Conservation (phyloP, 2,888 invertebrate genomes). For the Stegana nigrithorax region DNA sequence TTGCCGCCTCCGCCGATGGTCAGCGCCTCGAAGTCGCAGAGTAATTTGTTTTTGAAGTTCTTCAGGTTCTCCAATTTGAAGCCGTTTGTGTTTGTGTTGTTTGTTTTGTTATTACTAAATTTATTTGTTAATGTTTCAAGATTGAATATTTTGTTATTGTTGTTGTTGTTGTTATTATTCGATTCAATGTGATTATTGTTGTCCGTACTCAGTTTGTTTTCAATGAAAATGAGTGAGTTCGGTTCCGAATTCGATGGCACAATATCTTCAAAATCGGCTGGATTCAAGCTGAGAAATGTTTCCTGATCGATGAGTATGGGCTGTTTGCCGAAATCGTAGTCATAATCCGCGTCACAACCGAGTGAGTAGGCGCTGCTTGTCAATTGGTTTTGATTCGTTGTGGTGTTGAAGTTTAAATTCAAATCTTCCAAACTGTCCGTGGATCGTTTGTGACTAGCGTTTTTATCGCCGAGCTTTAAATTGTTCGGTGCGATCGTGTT, state of each 20-base stretch:
- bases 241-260: slow-evolving; percentile 64
- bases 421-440: slow-evolving; percentile 67
- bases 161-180: slow-evolving; percentile 49
- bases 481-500: slow-evolving; percentile 29
- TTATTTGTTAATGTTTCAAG: slow-evolving; percentile 64
- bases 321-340: slow-evolving; percentile 55
- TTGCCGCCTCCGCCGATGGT: slow-evolving; percentile 23
- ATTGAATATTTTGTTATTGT: slow-evolving; percentile 60
- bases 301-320: slow-evolving; percentile 68
- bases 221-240: slow-evolving; percentile 65
- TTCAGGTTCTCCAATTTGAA: slow-evolving; percentile 68
- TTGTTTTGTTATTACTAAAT: slow-evolving; percentile 63
- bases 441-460: slow-evolving; percentile 55
- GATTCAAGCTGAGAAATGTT: slow-evolving; percentile 68
- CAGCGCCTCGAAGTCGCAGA: slow-evolving; percentile 64
- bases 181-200: slow-evolving; percentile 35
- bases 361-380: slow-evolving; percentile 51
- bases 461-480: slow-evolving; percentile 57
- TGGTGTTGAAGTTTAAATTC: slow-evolving; percentile 63
- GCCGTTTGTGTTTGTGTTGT: slow-evolving; percentile 66
- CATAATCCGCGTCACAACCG: slow-evolving; percentile 37
- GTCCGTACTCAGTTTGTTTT: slow-evolving; percentile 60
- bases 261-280: slow-evolving; percentile 67
- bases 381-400: slow-evolving; percentile 50
- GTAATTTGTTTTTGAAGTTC: slow-evolving; percentile 68